These are phyloP conservation scores for Minunthozetes semirufus DNA, from an alignment of 2,888 invertebrate genomes.

Conservation along the genomic window DNA sequence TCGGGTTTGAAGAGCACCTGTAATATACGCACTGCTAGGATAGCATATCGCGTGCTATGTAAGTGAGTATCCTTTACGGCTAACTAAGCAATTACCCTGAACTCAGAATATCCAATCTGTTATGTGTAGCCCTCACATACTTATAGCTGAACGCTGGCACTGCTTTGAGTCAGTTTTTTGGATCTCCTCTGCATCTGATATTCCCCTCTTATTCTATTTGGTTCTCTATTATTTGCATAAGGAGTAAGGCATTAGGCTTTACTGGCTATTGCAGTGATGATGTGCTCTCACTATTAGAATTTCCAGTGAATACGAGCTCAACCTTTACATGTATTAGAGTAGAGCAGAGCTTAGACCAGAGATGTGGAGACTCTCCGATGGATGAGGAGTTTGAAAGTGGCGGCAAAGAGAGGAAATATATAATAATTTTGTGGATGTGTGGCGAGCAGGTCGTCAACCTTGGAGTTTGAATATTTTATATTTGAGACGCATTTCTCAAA, in stretches of 20 bases:
- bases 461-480: neutral
- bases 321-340: neutral
- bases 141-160: too few species aligned
- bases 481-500: neutral
- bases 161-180: neutral
- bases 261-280: slow-evolving; percentile 23
- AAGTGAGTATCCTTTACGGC: slow-evolving; percentile 30
- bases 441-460: slow-evolving; percentile 10
- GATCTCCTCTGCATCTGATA: slow-evolving; percentile 7
- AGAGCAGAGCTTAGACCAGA: neutral
- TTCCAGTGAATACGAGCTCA: neutral
- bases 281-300: slow-evolving; percentile 2
- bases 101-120: neutral
- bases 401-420: neutral
- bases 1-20: neutral
- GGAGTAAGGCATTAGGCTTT: slow-evolving; percentile 13
- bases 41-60: neutral
- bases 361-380: neutral
- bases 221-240: slow-evolving; percentile 27
- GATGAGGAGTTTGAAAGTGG: neutral
- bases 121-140: neutral
- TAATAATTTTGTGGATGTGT: neutral
- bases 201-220: neutral
- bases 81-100: slow-evolving; percentile 1
- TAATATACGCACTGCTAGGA: neutral